Percentiles rank a stretch among this genome's conserved stretches.
phyloP scores from a whole-genome alignment of 2,888 invertebrate species.

The Drosophila setosimentum region DNA sequence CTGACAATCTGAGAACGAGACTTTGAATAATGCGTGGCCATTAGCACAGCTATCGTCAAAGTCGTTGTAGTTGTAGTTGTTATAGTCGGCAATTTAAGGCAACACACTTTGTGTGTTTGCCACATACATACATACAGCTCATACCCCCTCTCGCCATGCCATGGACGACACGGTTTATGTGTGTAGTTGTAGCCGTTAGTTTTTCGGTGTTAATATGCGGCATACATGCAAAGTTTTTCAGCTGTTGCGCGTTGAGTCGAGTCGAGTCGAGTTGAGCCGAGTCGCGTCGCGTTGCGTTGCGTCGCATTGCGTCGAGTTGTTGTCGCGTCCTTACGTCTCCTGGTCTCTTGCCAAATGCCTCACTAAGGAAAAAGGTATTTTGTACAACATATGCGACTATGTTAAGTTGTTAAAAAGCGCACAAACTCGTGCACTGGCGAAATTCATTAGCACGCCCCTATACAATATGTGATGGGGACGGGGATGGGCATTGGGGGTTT shows the following conservation, averaged over 20 bases:
- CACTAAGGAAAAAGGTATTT: slow-evolving; percentile 76
- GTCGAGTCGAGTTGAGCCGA: neutral
- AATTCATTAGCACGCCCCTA: slow-evolving; percentile 70
- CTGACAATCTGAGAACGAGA: slow-evolving; percentile 74
- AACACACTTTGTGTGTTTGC: slow-evolving; percentile 58
- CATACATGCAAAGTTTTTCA: slow-evolving; percentile 77
- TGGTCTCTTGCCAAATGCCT: slow-evolving; percentile 16
- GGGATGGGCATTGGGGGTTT: neutral
- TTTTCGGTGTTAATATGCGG: slow-evolving; percentile 75
- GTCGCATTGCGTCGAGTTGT: slow-evolving; percentile 15
- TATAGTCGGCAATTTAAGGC: slow-evolving; percentile 59
- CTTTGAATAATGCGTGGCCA: slow-evolving; percentile 78
- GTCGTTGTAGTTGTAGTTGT: slow-evolving; percentile 24
- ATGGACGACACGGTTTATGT: neutral
- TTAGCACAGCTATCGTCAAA: slow-evolving; percentile 66
- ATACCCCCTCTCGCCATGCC: too few species aligned
- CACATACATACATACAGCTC: neutral
- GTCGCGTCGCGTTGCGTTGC: neutral
- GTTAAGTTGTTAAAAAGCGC: slow-evolving; percentile 77
- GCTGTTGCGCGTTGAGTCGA: slow-evolving; percentile 51
- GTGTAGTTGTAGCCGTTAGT: slow-evolving; percentile 52
- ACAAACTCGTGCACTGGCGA: slow-evolving; percentile 55
- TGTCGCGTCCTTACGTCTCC: neutral
- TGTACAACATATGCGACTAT: slow-evolving; percentile 70
- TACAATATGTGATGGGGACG: slow-evolving; percentile 3